Percentiles rank a stretch among this genome's conserved stretches.
These are phyloP conservation scores for Pristis pectinata DNA, from an alignment of 2,797 vertebrate genomes.

Conservation along the genomic window DNA sequence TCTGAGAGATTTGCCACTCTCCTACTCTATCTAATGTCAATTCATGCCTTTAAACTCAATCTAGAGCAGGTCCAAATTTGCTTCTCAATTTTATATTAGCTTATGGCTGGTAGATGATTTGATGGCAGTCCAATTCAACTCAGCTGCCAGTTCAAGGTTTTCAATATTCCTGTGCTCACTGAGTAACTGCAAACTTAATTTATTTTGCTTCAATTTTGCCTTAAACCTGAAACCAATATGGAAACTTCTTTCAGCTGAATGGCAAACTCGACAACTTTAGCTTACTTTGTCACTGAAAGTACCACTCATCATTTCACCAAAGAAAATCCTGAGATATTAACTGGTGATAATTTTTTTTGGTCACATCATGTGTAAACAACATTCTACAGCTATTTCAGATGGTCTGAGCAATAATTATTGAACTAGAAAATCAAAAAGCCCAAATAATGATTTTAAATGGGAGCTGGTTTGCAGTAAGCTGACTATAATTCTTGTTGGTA, in stretches of 20 bases:
- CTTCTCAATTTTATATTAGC: background rate
- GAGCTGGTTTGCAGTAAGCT: background rate
- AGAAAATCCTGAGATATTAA: background rate
- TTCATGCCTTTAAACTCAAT: background rate
- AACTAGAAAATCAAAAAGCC: background rate
- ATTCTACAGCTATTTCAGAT: background rate
- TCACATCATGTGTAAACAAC: background rate
- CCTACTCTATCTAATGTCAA: background rate
- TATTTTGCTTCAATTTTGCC: background rate
- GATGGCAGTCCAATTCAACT: background rate
- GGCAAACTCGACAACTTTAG: background rate
- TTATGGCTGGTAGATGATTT: background rate
- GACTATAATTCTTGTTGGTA: background rate
- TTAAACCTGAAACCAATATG: background rate
- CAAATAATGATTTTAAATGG: background rate
- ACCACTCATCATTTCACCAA: background rate
- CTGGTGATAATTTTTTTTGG: background rate
- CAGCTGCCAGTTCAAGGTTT: background rate
- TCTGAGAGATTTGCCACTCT: background rate
- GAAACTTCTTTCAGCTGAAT: background rate
- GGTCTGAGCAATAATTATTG: background rate
- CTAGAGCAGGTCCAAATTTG: background rate
- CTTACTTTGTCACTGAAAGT: background rate
- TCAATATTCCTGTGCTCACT: background rate
- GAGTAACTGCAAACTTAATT: background rate